Conservation (phyloP, 2,113 vertebrate genomes). For the Bambusicola thoracicus region DNA sequence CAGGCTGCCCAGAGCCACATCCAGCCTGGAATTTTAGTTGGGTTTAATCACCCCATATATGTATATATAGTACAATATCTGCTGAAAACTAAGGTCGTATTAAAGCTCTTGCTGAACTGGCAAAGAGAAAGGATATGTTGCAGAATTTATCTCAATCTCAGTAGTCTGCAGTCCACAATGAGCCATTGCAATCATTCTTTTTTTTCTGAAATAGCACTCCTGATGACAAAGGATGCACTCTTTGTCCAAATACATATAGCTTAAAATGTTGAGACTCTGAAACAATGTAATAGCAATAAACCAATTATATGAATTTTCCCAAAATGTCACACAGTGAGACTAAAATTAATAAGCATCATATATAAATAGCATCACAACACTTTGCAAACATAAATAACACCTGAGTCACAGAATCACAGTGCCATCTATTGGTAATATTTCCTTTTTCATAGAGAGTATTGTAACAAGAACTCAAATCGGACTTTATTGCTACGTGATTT, state of each 20-base stretch:
- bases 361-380: not conserved
- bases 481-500: not conserved
- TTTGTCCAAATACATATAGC: not conserved
- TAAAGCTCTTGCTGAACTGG: not conserved
- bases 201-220: not conserved
- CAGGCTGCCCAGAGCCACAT: too few relatives aligned
- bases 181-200: not conserved
- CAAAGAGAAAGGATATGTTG: not conserved
- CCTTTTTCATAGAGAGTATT: not conserved
- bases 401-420: slow-evolving; percentile 32
- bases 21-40: not conserved
- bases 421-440: slow-evolving; percentile 63
- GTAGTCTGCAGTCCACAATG: not conserved
- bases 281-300: not conserved
- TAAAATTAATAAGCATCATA: not conserved
- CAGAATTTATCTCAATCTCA: not conserved
- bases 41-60: not conserved
- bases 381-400: not conserved
- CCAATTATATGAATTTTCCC: not conserved
- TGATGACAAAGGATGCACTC: not conserved
- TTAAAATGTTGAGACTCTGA: not conserved
- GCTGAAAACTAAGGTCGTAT: not conserved
- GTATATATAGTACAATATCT: not conserved
- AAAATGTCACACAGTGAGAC: not conserved
- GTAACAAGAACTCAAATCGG: not conserved